A percentile compares a stretch with the other conserved stretches of the same genome.
phyloP scores from a whole-genome alignment of 2,797 vertebrate species.

The Sebastes vulpes region DNA sequence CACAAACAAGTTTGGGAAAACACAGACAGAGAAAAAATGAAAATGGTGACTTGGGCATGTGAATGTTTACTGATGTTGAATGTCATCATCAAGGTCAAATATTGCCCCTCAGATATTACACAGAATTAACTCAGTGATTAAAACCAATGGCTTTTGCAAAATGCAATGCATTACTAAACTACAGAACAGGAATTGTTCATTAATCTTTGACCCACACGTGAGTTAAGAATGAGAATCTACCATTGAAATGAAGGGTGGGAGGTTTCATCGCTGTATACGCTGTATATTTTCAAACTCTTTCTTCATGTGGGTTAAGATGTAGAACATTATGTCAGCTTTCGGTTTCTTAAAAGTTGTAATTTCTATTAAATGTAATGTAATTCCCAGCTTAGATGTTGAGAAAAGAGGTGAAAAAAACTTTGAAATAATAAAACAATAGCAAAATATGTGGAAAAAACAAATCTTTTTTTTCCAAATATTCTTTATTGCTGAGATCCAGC shows the following conservation, averaged over 20 bases:
- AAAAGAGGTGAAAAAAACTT: too few species aligned
- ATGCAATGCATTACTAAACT: not conserved
- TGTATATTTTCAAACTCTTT: too few species aligned
- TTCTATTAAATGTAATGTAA: too few species aligned
- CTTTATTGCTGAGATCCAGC: too few species aligned
- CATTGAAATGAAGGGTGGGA: too few species aligned
- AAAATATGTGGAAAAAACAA: too few species aligned
- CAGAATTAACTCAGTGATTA: not conserved
- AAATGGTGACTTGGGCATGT: not conserved
- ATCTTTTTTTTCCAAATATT: too few species aligned
- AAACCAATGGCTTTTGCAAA: not conserved
- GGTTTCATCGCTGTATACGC: too few species aligned
- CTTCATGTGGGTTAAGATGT: too few species aligned
- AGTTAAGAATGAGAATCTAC: not conserved
- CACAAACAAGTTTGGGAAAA: constrained; percentile 50
- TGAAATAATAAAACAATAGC: too few species aligned
- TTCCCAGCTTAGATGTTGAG: rapidly evolving
- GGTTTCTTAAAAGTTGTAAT: too few species aligned
- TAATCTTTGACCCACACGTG: not conserved
- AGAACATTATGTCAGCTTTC: too few species aligned
- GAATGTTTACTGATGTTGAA: not conserved
- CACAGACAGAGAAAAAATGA: not conserved
- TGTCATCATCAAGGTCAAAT: constrained; percentile 1
- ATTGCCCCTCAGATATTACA: not conserved
- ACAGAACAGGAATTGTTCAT: not conserved